Evolutionary conservation across 2,888 invertebrate species (phyloP), one percentile per base, ranked within the genome.

Genomic region (Furcula furcula): DNA sequence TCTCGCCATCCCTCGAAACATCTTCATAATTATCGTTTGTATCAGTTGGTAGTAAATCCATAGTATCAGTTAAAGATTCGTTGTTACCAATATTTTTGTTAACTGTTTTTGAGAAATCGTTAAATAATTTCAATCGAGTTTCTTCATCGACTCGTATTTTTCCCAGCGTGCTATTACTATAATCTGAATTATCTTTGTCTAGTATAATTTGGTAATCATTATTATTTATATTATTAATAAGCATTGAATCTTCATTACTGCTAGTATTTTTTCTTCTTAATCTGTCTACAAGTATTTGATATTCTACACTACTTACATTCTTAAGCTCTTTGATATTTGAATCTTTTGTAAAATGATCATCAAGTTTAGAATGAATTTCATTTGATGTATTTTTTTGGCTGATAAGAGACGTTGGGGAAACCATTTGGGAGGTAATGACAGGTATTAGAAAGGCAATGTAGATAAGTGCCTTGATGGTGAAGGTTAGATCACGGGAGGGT

Each of bases 81-180:
- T 46, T 50, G 10, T 34, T 55, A 31, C 56, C 46, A 14, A 54
- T 40, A 38, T 63, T 64, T 64, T 76, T 80, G 40, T 79, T 76
- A 2, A 84, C 71, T 1, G 87, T 87, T 35, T 78, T 76, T 7
- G 76, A 83, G 42, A 82, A 87, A 57, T 86, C 86, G 29, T 80
- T 65, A 36, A 77, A 83, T 48, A 87, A 73, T 55, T 81, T 85
- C 0, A 64, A 68, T 54, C 79, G 65, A 1, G 80, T 81, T 1
- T 49, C 71, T 16, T 87, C 85, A 16, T 87, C 84, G 22, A 85
- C 65, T 58, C 18, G 16, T 1, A 28, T 28, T 11, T 28, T 16
- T 11, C 28, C 18, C 4, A 28, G 28, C 3, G 15, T 9, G 7
- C 11, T 28, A 11, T 18, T 18, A 18, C 18, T 28, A 0, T 28